Conservation (phyloP, 2,888 invertebrate genomes). For the Zaprionus obscuricornis region DNA sequence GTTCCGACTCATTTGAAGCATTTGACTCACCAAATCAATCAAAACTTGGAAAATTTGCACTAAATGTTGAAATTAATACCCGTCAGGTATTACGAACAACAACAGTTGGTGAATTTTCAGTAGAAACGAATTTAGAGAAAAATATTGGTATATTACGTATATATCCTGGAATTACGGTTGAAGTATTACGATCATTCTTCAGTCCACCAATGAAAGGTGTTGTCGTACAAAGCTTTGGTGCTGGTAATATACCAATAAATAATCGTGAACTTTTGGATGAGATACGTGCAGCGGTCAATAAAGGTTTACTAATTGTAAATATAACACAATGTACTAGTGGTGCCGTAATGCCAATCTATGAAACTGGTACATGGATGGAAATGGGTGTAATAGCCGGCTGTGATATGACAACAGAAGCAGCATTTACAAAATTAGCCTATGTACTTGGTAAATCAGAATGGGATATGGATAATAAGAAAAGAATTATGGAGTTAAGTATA, state of each 20-base stretch:
- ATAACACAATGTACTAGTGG: constrained; percentile 95
- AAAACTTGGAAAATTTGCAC: constrained; percentile 91
- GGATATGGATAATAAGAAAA: constrained; percentile 86
- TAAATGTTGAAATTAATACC: constrained; percentile 86
- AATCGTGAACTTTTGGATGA: constrained; percentile 89
- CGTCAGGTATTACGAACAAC: constrained; percentile 86
- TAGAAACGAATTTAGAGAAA: constrained; percentile 89
- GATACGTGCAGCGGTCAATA: constrained; percentile 87
- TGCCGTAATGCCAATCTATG: constrained; percentile 90
- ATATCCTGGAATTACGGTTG: constrained; percentile 94
- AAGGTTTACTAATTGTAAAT: constrained; percentile 94
- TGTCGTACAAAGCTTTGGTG: constrained; percentile 95
- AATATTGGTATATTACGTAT: constrained; percentile 93
- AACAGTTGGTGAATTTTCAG: constrained; percentile 87
- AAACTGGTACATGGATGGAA: constrained; percentile 87
- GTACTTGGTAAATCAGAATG: constrained; percentile 91
- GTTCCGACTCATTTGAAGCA: constrained; percentile 75
- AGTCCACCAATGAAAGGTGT: constrained; percentile 91
- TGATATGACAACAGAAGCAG: constrained; percentile 92
- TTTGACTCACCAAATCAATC: constrained; percentile 89
- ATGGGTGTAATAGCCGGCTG: constrained; percentile 78
- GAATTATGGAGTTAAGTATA: constrained; percentile 89
- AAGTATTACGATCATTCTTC: constrained; percentile 88
- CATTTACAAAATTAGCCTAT: constrained; percentile 94
- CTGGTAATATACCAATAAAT: constrained; percentile 94